phyloP scores from a whole-genome alignment of 2,797 vertebrate species.

The Megalops cyprinoides region DNA sequence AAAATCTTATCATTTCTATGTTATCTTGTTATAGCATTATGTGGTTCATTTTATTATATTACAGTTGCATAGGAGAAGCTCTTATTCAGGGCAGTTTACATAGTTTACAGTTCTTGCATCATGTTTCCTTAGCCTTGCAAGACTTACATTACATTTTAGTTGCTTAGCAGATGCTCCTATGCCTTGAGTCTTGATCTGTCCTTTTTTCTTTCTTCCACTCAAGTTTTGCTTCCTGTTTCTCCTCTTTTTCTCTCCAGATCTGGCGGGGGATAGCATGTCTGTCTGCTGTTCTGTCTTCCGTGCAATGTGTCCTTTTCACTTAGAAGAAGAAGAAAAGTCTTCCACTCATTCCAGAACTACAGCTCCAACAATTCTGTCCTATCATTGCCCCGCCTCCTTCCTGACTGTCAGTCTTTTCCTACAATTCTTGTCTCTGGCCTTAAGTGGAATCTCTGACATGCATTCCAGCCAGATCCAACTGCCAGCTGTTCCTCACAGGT shows the following conservation, averaged over 20 bases:
- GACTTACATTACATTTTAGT: too few species aligned
- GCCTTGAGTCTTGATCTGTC: constrained; percentile 21
- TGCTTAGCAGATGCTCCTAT: too few species aligned
- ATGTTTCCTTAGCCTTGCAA: too few species aligned
- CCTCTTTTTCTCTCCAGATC: constrained; percentile 73
- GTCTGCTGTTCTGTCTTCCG: constrained; percentile 60
- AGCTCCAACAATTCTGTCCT: constrained; percentile 37
- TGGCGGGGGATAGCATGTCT: constrained; percentile 76
- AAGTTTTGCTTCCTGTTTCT: constrained; percentile 27
- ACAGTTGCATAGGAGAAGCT: too few species aligned
- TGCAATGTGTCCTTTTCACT: constrained; percentile 59
- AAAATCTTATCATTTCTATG: too few species aligned
- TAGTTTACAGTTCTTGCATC: too few species aligned
- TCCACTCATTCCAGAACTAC: constrained; percentile 58
- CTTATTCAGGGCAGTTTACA: too few species aligned
- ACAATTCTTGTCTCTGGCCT: constrained; percentile 28
- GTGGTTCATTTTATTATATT: too few species aligned
- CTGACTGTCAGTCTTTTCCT: constrained; percentile 27
- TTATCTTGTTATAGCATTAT: too few species aligned
- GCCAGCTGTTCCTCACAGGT: constrained; percentile 11
- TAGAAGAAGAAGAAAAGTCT: constrained; percentile 63
- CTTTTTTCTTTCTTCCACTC: neutral
- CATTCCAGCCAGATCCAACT: constrained; percentile 31
- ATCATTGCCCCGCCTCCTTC: constrained; percentile 40
- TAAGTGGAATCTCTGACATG: constrained; percentile 32